These are phyloP conservation scores for Metalampra italica DNA, from an alignment of 2,888 invertebrate species.

Conservation along the genomic window DNA sequence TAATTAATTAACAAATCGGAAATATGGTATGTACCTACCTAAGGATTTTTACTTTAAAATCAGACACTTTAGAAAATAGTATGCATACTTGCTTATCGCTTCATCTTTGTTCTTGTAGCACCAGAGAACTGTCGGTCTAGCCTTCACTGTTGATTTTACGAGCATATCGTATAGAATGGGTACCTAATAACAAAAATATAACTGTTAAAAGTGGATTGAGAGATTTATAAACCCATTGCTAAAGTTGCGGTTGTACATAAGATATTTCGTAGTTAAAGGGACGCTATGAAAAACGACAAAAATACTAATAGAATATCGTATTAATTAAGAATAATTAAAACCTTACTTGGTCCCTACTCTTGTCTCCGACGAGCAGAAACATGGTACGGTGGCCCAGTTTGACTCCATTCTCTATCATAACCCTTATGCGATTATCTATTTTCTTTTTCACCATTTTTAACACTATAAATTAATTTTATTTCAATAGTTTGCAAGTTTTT, in stretches of 20 bases:
- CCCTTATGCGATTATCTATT: constrained; percentile 96
- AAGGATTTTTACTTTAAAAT: too few species aligned
- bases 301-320: neutral
- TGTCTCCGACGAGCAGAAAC: constrained; percentile 97
- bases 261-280: too few species aligned
- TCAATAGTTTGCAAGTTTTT: constrained; percentile 7
- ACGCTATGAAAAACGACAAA: neutral
- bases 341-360: constrained; percentile 94
- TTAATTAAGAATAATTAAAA: neutral
- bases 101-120: constrained; percentile 97
- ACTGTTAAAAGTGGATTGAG: too few species aligned
- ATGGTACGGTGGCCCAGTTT: constrained; percentile 93
- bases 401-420: constrained; percentile 98
- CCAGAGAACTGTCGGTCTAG: constrained; percentile 97
- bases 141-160: constrained; percentile 94
- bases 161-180: constrained; percentile 98
- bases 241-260: too few species aligned
- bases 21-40: too few species aligned
- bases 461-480: neutral
- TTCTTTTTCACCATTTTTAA: constrained; percentile 92
- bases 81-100: constrained; percentile 87
- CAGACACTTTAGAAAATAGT: too few species aligned
- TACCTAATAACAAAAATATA: constrained; percentile 79
- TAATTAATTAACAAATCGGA: too few species aligned
- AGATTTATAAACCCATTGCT: too few species aligned